Evolutionary conservation across 37 sponge, comb jelly and placozoan genomes (phyloP).

Genomic region (Theonella swinhoei): DNA sequence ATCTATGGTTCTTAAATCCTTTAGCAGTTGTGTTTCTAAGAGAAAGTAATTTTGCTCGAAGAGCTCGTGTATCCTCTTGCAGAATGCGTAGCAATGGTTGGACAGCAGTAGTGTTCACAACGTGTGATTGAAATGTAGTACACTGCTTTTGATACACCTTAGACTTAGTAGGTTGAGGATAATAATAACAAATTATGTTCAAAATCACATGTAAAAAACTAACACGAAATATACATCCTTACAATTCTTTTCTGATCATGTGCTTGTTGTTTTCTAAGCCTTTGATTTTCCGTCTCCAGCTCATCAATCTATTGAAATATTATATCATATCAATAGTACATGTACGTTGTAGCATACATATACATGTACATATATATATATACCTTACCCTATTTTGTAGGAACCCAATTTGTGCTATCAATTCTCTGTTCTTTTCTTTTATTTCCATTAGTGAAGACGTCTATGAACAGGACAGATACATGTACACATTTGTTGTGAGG

Average conservation of each 20-base stretch:
- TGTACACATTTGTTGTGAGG: no score
- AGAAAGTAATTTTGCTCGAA: slow-evolving; percentile 35
- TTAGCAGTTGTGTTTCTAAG: slow-evolving; percentile 32
- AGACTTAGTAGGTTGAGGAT: neutral
- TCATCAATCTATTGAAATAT: slow-evolving; percentile 50
- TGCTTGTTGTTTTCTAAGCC: slow-evolving; percentile 37
- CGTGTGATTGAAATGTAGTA: neutral
- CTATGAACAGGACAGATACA: slow-evolving; percentile 40
- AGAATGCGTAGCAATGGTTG: slow-evolving; percentile 29
- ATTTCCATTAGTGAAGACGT: slow-evolving; percentile 13
- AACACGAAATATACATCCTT: neutral
- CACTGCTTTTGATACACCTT: slow-evolving; percentile 17
- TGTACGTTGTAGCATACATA: no score
- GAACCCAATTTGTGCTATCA: slow-evolving; percentile 22
- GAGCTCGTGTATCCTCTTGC: slow-evolving; percentile 22
- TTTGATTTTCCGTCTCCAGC: slow-evolving; percentile 31
- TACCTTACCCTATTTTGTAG: slow-evolving; percentile 32
- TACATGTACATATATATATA: neutral
- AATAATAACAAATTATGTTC: neutral
- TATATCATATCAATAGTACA: no score
- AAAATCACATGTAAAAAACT: no score
- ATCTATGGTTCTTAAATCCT: slow-evolving; percentile 9
- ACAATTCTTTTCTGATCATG: slow-evolving; percentile 46
- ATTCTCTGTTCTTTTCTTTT: slow-evolving; percentile 24
- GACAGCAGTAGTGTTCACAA: neutral